Evolutionary conservation across 2,888 invertebrate genomes (phyloP).

Genomic region (Dexiosoma caninum): DNA sequence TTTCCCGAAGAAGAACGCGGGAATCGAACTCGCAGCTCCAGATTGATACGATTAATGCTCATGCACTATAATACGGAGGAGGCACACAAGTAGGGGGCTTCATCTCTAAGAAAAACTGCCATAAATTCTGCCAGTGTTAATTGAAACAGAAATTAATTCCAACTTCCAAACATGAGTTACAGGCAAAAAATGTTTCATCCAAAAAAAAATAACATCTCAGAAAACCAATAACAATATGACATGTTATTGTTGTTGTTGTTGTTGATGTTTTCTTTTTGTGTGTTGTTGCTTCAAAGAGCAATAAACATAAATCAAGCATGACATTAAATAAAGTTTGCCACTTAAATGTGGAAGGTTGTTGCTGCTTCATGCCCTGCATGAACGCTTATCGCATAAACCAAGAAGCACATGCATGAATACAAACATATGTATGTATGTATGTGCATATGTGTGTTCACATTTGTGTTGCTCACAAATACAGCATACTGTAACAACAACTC

Average conservation of each 20-base stretch:
- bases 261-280: not conserved
- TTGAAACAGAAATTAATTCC: conserved; percentile 40
- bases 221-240: conserved; percentile 44
- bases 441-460: not conserved
- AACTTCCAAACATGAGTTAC: conserved; percentile 11
- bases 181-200: no score
- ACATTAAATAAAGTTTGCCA: conserved; percentile 61
- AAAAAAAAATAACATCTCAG: conserved; percentile 4
- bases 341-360: conserved; percentile 40
- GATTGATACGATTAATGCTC: no score
- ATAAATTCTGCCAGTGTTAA: conserved; percentile 13
- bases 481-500: conserved; percentile 3
- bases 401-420: not conserved
- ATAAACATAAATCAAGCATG: conserved; percentile 62
- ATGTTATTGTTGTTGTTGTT: conserved; percentile 31
- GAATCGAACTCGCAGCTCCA: no score
- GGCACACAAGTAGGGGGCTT: no score
- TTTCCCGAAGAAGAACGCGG: no score
- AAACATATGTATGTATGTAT: not conserved
- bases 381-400: conserved; percentile 31
- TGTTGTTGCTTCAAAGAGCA: conserved; percentile 25
- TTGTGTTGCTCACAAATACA: no score
- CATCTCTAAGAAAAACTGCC: no score
- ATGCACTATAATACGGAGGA: no score
- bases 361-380: conserved; percentile 7